phyloP scores from a whole-genome alignment of 2,113 vertebrate species.

The Sapajus apella region DNA sequence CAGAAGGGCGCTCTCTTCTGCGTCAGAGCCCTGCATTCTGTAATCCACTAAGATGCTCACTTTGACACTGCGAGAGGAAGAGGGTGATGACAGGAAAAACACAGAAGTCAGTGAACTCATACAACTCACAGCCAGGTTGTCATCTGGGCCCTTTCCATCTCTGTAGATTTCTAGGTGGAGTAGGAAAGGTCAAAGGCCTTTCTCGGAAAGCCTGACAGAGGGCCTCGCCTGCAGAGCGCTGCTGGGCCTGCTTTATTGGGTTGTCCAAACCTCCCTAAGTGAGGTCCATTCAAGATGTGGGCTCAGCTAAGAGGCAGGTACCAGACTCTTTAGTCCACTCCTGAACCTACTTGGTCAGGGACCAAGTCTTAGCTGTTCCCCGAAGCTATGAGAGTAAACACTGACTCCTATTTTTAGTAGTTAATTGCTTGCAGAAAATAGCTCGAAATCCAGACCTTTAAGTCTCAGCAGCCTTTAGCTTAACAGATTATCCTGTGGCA shows the following conservation, averaged over 20 bases:
- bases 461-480: conserved; percentile 33
- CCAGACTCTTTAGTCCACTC: background rate
- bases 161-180: background rate
- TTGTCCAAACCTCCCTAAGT: conserved; percentile 12
- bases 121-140: background rate
- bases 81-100: background rate
- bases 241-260: conserved; percentile 17
- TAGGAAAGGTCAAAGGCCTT: background rate
- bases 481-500: background rate
- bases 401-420: conserved; percentile 76
- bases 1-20: background rate
- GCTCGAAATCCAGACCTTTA: conserved; percentile 67
- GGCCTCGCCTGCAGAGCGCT: background rate
- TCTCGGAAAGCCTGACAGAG: background rate
- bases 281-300: conserved; percentile 71
- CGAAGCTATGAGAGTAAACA: conserved; percentile 70
- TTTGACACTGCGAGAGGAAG: background rate
- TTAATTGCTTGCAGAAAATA: conserved; percentile 70
- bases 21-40: background rate
- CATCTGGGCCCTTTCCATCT: background rate
- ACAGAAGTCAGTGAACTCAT: background rate
- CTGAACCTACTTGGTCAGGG: conserved; percentile 60
- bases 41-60: background rate
- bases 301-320: conserved; percentile 49
- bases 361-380: conserved; percentile 71